Evolutionary conservation across 2,888 invertebrate genomes (phyloP).

Genomic region (Eupithecia dodoneata): DNA sequence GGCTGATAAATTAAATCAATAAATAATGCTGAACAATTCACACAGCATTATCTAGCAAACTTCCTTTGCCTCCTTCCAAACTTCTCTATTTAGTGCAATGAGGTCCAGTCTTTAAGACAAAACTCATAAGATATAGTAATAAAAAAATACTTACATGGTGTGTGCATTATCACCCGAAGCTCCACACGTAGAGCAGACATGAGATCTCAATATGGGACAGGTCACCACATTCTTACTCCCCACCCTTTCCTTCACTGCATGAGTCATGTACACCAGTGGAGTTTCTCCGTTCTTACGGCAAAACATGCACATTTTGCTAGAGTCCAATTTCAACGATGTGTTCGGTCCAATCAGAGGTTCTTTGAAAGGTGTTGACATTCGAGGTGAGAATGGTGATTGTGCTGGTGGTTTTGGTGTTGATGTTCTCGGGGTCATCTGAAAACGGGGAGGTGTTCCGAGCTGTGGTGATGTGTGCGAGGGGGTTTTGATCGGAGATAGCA

Average conservation of each 20-base stretch:
- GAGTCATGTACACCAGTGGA: conserved; percentile 69
- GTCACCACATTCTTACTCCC: conserved; percentile 64
- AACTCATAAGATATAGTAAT: not conserved
- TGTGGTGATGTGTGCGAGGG: conserved; percentile 31
- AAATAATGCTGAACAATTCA: too few relatives aligned
- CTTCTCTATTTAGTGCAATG: too few relatives aligned
- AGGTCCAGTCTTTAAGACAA: too few relatives aligned
- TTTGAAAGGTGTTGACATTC: conserved; percentile 27
- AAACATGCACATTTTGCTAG: conserved; percentile 66
- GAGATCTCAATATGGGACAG: conserved; percentile 72
- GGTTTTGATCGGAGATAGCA: conserved; percentile 52
- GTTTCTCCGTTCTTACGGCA: conserved; percentile 78
- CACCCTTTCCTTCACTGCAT: conserved; percentile 65
- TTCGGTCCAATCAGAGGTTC: conserved; percentile 34
- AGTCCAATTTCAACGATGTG: conserved; percentile 37
- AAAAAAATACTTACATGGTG: conserved; percentile 71
- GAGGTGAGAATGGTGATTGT: conserved; percentile 21
- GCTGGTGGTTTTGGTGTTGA: conserved; percentile 16
- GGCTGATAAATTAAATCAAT: too few relatives aligned
- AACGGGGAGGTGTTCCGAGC: conserved; percentile 35
- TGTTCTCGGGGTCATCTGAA: conserved; percentile 35
- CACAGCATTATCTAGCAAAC: too few relatives aligned
- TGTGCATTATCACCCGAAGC: conserved; percentile 73
- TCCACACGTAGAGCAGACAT: conserved; percentile 69
- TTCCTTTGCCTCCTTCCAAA: too few relatives aligned